These are phyloP conservation scores for Smithornis capensis DNA, from an alignment of 2,113 vertebrate species.

Conservation along the genomic window DNA sequence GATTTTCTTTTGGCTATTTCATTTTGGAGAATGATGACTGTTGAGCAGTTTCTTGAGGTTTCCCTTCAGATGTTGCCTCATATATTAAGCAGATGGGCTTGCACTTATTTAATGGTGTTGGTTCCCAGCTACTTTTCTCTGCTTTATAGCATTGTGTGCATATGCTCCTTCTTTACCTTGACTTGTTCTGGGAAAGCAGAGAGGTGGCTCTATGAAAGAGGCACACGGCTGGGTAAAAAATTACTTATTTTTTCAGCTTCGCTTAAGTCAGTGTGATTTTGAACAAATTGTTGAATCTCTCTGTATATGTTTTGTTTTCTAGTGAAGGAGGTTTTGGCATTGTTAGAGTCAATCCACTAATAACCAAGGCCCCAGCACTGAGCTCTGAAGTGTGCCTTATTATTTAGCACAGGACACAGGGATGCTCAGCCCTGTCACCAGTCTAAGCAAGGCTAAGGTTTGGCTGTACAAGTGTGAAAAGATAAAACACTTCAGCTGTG, in stretches of 20 bases:
- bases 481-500: background rate
- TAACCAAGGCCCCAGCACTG: background rate
- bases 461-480: background rate
- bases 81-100: background rate
- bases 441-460: background rate
- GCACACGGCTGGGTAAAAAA: background rate
- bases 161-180: background rate
- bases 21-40: background rate
- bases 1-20: background rate
- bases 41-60: background rate
- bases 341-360: background rate
- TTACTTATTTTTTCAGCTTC: background rate
- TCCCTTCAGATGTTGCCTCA: background rate
- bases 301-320: background rate
- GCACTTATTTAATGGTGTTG: background rate
- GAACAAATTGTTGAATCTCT: background rate
- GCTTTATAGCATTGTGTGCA: background rate
- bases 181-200: slow-evolving; percentile 16
- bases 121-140: slow-evolving; percentile 38
- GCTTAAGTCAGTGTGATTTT: background rate
- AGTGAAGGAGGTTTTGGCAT: background rate
- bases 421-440: background rate
- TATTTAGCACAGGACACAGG: background rate
- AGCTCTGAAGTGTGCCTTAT: background rate
- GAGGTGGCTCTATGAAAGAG: background rate